Percentiles rank a stretch among this genome's conserved stretches.
phyloP scores from a whole-genome alignment of 2,888 invertebrate genomes.

The Harpagoxenus sublaevis region DNA sequence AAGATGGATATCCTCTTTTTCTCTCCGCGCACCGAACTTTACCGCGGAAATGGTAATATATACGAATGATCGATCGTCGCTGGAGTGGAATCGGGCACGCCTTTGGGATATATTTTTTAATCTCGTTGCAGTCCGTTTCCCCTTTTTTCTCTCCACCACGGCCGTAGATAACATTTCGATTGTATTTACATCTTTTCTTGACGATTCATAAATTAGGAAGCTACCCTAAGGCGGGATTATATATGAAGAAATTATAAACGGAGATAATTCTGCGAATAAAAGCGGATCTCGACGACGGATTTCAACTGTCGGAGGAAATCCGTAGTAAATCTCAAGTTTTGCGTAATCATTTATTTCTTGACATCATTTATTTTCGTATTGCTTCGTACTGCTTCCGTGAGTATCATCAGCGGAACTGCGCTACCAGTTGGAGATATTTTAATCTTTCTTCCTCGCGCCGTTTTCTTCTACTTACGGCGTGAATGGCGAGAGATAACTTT shows the following conservation, averaged over 20 bases:
- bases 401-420: background rate
- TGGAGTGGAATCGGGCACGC: slow-evolving; percentile 60
- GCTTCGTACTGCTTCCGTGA: background rate
- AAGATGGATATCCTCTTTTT: slow-evolving; percentile 69
- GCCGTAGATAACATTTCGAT: slow-evolving; percentile 65
- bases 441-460: slow-evolving; percentile 1
- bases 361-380: slow-evolving; percentile 6
- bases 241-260: background rate
- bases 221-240: background rate
- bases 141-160: slow-evolving; percentile 19
- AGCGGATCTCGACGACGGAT: background rate
- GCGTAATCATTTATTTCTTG: slow-evolving; percentile 19
- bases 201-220: slow-evolving; percentile 56
- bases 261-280: background rate
- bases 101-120: slow-evolving; percentile 71
- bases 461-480: background rate
- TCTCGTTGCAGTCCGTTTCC: slow-evolving; percentile 56
- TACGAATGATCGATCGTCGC: slow-evolving; percentile 73
- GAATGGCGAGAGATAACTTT: slow-evolving; percentile 13
- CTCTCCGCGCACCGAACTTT: slow-evolving; percentile 41
- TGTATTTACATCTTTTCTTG: slow-evolving; percentile 56
- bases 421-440: slow-evolving; percentile 13
- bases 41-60: slow-evolving; percentile 63
- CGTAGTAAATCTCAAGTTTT: background rate
- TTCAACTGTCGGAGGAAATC: background rate